phyloP scores from a whole-genome alignment of 1,140 invertebrate genomes.

The Diorhabda elongata region DNA sequence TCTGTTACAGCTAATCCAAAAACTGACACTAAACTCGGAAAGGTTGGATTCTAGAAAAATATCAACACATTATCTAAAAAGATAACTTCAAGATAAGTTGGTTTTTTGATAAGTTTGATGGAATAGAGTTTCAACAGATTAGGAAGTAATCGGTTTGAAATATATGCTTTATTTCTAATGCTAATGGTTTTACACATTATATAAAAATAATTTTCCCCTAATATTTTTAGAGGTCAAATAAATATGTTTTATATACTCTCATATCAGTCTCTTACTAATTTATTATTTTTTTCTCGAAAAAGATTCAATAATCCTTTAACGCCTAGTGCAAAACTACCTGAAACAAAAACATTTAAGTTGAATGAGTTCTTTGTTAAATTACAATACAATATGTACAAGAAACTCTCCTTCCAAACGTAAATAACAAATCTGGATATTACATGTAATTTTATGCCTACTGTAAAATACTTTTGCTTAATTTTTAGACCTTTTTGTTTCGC shows the following conservation, averaged over 20 bases:
- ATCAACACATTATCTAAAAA: background rate
- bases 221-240: background rate
- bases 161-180: background rate
- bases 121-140: background rate
- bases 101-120: background rate
- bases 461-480: background rate
- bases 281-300: background rate
- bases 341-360: constrained; percentile 20
- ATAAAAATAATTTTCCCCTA: background rate
- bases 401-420: background rate
- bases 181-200: background rate
- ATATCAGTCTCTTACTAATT: background rate
- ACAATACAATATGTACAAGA: background rate
- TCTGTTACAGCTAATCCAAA: constrained; percentile 93
- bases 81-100: background rate
- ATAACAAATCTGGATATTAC: background rate
- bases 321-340: constrained; percentile 32
- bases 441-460: background rate
- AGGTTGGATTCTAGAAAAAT: constrained; percentile 66
- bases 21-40: constrained; percentile 90
- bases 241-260: background rate
- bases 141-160: background rate
- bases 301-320: constrained; percentile 37
- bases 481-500: background rate
- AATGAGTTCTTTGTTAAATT: constrained; percentile 5